These are phyloP conservation scores for Temnothorax ravouxi DNA, from an alignment of 2,888 invertebrate species.

Conservation along the genomic window DNA sequence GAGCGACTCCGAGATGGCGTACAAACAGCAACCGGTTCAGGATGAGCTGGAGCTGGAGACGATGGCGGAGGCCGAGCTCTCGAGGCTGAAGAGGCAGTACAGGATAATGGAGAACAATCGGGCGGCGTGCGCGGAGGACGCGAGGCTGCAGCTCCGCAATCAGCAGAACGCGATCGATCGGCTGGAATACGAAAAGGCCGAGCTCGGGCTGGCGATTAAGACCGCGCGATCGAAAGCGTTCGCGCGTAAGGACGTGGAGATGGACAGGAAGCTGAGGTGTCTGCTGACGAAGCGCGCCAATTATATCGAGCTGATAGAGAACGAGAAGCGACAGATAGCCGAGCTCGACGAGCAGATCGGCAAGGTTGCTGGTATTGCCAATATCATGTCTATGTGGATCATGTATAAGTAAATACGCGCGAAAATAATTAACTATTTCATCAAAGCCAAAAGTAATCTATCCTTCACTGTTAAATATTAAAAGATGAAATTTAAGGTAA, in stretches of 20 bases:
- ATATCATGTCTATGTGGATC: conserved; percentile 6
- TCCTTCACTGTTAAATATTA: too few species aligned
- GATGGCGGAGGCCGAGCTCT: conserved; percentile 92
- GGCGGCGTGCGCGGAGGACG: conserved; percentile 90
- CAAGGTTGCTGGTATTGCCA: conserved; percentile 84
- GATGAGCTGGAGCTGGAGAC: conserved; percentile 92
- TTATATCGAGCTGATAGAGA: conserved; percentile 87
- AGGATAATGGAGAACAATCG: conserved; percentile 94
- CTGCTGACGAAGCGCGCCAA: conserved; percentile 88
- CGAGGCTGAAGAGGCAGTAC: conserved; percentile 93
- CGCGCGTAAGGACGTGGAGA: conserved; percentile 87
- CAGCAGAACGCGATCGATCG: conserved; percentile 89
- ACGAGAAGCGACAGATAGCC: conserved; percentile 87
- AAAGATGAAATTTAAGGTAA: too few species aligned
- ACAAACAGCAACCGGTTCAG: conserved; percentile 84
- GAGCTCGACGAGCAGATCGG: conserved; percentile 88
- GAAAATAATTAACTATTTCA: too few species aligned
- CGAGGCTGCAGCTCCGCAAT: conserved; percentile 89
- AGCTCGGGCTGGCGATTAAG: conserved; percentile 89
- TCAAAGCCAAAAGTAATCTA: too few species aligned
- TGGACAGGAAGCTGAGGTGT: conserved; percentile 87
- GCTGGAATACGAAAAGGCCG: conserved; percentile 89
- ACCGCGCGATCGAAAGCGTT: conserved; percentile 88
- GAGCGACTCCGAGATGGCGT: conserved; percentile 78
- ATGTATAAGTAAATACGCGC: background rate